Base-by-base conservation (phyloP, 1,140 invertebrate genomes). In the Zaprionus capensis region DNA sequence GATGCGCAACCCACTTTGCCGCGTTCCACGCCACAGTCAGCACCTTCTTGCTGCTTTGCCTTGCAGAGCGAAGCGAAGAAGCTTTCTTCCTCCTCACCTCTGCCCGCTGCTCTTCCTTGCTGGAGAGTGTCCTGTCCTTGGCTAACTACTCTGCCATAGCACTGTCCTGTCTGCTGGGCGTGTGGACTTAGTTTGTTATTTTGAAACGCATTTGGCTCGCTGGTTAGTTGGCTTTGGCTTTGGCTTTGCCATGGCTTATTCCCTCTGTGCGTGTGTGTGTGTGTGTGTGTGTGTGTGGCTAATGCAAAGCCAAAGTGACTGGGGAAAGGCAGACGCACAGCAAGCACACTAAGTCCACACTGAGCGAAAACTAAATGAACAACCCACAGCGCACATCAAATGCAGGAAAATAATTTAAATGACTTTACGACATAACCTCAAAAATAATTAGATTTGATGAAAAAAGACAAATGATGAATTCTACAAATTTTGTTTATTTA, bases 1-100 rank as follows among this genome's bases (percentile, higher is more conserved):
- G 88, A 91, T 83, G 88, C 84, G 88, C 88, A 91, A 82, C 88
- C 88, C 81, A 91, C 82, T 91, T 87, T 81, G 76, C 78, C 61
- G 62, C 70, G 84, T 76, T 88, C 83, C 83, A 79, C 80, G 73
- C 24, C 44, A 59, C 17, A 46, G 63, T 38, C 71, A 38, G 46
- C 78, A 76, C 31, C 63, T 66, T 65, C 49, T 41, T 20, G 22
- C 53, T 34, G 20, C 34, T 20, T 38, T 46, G 41, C n/a, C 41
- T 36, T 58, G 36, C 14, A 15, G 38, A 46, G 41, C 41, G 41
- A 17, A 46, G 41, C 31, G 31, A 34, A 34, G 31, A 34, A 34
- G 31, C 31, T 34, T 34, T 7, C 31, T 34, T 3, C 31, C 2
- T 34, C 31, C 11, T 3, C 31, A 7, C 4, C 31, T 11, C 31